phyloP scores from a whole-genome alignment of 2,888 invertebrate species.

The Melanophora roralis region DNA sequence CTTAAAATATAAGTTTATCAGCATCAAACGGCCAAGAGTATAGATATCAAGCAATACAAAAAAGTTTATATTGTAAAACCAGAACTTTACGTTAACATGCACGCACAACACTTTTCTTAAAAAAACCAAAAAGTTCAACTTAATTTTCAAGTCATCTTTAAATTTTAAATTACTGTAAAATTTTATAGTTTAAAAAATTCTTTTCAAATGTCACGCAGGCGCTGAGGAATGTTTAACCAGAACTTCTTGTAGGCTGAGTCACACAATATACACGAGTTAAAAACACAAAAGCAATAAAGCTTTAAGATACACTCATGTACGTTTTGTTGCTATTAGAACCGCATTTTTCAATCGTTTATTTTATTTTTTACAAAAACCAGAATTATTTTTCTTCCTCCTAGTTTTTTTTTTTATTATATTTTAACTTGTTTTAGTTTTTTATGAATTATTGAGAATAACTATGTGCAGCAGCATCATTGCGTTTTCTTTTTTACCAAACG shows the following conservation, averaged over 20 bases:
- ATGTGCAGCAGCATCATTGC: constrained; percentile 27
- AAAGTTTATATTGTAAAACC: constrained; percentile 8
- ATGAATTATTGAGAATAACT: constrained; percentile 40
- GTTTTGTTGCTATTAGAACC: constrained; percentile 14
- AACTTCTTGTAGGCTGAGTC: constrained; percentile 55
- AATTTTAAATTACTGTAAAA: neutral
- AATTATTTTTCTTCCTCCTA: constrained; percentile 28
- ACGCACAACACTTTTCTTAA: neutral
- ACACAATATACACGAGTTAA: constrained; percentile 14
- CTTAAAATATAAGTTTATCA: constrained; percentile 30
- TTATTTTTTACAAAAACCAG: constrained; percentile 35
- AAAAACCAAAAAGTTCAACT: neutral
- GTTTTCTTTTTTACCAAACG: neutral
- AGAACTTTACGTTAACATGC: neutral
- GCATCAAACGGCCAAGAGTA: constrained; percentile 11
- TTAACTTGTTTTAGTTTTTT: constrained; percentile 8
- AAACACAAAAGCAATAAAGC: constrained; percentile 11
- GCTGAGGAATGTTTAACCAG: constrained; percentile 52
- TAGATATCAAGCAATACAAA: constrained; percentile 15
- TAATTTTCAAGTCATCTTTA: neutral
- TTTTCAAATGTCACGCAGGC: constrained; percentile 49
- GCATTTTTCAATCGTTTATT: constrained; percentile 28
- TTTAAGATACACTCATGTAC: constrained; percentile 17
- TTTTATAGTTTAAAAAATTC: constrained; percentile 22
- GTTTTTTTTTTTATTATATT: neutral